Evolutionary conservation across 2,113 vertebrate species (phyloP).

Genomic region (Sterrhoptilus dennistouni): DNA sequence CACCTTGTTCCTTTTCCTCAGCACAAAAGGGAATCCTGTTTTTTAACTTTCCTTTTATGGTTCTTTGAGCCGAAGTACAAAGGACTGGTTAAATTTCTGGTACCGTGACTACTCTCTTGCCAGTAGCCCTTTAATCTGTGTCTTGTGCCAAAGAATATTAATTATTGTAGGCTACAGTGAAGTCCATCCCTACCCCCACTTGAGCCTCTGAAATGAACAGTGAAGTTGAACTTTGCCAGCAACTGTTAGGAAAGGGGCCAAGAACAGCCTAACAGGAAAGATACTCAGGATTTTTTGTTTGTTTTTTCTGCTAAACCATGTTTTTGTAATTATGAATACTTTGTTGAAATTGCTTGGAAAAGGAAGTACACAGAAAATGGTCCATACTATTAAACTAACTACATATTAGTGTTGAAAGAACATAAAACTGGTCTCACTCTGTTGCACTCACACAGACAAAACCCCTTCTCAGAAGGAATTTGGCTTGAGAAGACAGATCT

Average conservation of each 20-base stretch:
- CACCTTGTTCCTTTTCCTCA: not conserved
- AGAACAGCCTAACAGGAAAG: conserved; percentile 34
- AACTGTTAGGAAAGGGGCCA: conserved; percentile 38
- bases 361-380: conserved; percentile 24
- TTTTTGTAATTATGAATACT: conserved; percentile 4
- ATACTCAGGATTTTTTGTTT: conserved; percentile 46
- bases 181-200: not conserved
- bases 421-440: not conserved
- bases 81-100: not conserved
- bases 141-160: conserved; percentile 24
- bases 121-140: not conserved
- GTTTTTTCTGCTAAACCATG: not conserved
- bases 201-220: not conserved
- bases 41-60: not conserved
- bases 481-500: not conserved
- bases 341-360: conserved; percentile 31
- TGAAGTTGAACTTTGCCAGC: not conserved
- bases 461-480: conserved; percentile 9
- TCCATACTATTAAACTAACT: conserved; percentile 17
- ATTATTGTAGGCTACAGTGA: not conserved
- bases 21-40: not conserved
- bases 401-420: not conserved
- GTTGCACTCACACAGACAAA: conserved; percentile 6
- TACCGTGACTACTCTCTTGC: not conserved
- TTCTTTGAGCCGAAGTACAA: not conserved